Evolutionary conservation across 2,797 vertebrate species (phyloP).

Genomic region (Tokudaia muenninki): DNA sequence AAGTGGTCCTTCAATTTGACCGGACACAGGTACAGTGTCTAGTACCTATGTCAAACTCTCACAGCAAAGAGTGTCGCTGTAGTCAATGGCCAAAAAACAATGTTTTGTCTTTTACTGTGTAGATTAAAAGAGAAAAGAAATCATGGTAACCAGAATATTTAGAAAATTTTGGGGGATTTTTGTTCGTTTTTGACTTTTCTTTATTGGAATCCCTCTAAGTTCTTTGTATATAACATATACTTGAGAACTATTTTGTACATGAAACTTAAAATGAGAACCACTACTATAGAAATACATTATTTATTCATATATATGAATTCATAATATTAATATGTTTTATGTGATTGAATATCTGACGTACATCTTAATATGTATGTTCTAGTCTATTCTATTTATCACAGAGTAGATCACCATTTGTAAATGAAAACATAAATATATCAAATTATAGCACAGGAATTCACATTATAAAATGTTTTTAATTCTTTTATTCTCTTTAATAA

Average conservation of each 20-base stretch:
- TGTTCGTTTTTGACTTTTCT: not conserved
- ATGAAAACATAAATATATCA: not conserved
- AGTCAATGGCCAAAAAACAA: not conserved
- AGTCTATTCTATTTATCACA: not conserved
- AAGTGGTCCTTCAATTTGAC: not conserved
- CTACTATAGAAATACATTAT: not conserved
- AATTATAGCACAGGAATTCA: not conserved
- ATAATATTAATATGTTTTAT: not conserved
- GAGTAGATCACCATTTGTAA: not conserved
- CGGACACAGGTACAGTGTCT: not conserved
- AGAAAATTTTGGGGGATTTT: not conserved
- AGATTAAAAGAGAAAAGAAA: not conserved
- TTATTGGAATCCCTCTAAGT: not conserved
- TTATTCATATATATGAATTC: not conserved
- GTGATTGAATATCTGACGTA: not conserved
- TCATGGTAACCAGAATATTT: not conserved
- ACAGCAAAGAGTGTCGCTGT: not conserved
- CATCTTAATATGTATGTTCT: not conserved
- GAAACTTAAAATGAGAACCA: not conserved
- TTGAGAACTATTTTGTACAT: not conserved
- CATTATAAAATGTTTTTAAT: not conserved
- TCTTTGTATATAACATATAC: not conserved
- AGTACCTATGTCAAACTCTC: not conserved
- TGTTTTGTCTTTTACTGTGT: not conserved
- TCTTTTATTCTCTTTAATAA: constrained; percentile 5